Evolutionary conservation across 2,113 vertebrate genomes (phyloP).

Genomic region (Lanius collurio): DNA sequence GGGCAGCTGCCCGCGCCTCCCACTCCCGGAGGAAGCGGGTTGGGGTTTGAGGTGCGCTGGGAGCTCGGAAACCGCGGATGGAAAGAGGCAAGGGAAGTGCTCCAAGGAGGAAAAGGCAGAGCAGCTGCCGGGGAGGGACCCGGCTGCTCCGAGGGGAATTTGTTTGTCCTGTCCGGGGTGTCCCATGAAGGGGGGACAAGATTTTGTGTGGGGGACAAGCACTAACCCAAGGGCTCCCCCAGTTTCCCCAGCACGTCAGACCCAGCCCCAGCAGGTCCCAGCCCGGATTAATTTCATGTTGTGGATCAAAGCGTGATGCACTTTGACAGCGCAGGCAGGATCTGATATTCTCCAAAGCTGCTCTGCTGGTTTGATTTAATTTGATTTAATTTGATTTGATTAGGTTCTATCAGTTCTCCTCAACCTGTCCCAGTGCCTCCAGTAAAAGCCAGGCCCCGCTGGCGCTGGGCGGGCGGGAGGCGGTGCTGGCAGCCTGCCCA

Average conservation of each 20-base stretch:
- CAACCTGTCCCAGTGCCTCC: neutral
- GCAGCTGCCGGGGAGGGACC: neutral
- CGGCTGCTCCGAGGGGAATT: rapidly evolving
- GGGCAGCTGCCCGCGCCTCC: neutral
- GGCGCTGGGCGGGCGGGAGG: neutral
- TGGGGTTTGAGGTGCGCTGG: neutral
- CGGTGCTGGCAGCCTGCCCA: neutral
- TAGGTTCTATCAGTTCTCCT: neutral
- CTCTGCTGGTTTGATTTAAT: neutral
- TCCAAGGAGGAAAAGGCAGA: neutral
- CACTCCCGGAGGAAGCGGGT: neutral
- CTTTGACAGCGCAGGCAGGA: neutral
- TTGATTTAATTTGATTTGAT: neutral
- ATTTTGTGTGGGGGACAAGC: neutral
- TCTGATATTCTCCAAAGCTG: neutral
- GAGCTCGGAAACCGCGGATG: neutral
- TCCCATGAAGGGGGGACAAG: neutral
- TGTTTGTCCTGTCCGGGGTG: neutral
- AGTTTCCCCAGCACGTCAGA: neutral
- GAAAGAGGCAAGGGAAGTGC: neutral
- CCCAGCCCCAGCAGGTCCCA: neutral
- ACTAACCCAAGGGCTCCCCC: neutral
- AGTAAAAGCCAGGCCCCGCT: neutral
- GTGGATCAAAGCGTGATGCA: rapidly evolving
- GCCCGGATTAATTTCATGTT: rapidly evolving